These are phyloP conservation scores for Metopolophium dirhodum DNA, from an alignment of 1,140 invertebrate genomes.

Conservation along the genomic window DNA sequence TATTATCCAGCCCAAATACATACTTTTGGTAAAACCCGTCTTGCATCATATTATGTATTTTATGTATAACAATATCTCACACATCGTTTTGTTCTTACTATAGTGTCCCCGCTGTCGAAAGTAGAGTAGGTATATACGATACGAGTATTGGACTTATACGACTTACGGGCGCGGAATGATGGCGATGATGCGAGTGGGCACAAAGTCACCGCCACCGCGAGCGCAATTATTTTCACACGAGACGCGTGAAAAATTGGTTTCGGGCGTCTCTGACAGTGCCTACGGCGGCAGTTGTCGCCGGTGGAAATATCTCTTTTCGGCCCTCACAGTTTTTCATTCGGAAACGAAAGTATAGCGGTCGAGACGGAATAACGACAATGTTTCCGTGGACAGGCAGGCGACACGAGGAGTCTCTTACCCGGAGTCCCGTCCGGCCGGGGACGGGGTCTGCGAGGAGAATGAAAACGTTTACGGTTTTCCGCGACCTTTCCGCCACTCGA, in stretches of 20 bases:
- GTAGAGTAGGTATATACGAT: no score
- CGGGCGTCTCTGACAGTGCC: not conserved
- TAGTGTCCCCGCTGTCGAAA: not conserved
- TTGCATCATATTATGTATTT: no score
- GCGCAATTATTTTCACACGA: not conserved
- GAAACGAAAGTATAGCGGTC: not conserved
- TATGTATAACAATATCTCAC: not conserved
- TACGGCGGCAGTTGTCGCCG: not conserved
- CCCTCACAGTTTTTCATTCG: not conserved
- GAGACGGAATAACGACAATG: not conserved
- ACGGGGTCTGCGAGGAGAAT: not conserved
- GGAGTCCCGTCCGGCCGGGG: not conserved
- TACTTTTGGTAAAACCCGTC: no score
- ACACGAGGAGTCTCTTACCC: not conserved
- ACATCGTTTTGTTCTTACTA: no score
- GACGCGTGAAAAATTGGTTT: not conserved
- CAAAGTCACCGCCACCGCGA: not conserved
- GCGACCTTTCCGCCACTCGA: not conserved
- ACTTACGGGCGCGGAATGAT: no score
- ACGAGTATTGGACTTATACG: not conserved
- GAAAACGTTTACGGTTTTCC: conserved; percentile 25
- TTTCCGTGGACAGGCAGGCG: not conserved
- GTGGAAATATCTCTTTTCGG: not conserved
- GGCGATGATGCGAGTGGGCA: no score
- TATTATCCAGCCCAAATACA: no score